phyloP scores from a whole-genome alignment of 2,113 vertebrate genomes.

The Azemiops feae region DNA sequence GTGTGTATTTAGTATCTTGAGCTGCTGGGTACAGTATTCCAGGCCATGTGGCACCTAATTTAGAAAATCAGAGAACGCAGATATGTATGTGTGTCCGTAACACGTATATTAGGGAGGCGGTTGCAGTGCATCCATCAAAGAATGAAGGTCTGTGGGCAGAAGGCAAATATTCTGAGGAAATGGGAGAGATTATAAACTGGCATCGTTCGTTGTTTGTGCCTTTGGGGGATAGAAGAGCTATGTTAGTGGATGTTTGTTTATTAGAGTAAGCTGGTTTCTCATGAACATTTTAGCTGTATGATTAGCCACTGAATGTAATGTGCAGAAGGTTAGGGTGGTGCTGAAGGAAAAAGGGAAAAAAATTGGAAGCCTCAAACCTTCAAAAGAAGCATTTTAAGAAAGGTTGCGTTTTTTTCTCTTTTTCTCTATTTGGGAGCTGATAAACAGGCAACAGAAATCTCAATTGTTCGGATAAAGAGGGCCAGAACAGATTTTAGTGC shows the following conservation, averaged over 20 bases:
- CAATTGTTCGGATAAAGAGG: not conserved
- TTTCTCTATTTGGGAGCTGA: not conserved
- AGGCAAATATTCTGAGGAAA: not conserved
- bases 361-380: not conserved
- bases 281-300: not conserved
- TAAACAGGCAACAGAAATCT: not conserved
- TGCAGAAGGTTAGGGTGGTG: not conserved
- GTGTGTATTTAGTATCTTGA: not conserved
- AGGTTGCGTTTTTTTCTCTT: not conserved
- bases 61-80: not conserved
- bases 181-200: not conserved
- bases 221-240: not conserved
- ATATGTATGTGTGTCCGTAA: not conserved
- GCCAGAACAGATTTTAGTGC: not conserved
- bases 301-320: not conserved
- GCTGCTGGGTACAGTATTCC: not conserved
- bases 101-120: not conserved
- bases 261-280: not conserved
- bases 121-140: not conserved
- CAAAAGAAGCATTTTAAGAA: not conserved
- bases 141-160: not conserved
- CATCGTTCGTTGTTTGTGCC: not conserved
- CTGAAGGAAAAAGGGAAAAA: not conserved
- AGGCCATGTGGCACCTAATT: not conserved
- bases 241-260: not conserved